Conservation (phyloP, 2,888 invertebrate genomes). For the Perizoma flavofasciatum region DNA sequence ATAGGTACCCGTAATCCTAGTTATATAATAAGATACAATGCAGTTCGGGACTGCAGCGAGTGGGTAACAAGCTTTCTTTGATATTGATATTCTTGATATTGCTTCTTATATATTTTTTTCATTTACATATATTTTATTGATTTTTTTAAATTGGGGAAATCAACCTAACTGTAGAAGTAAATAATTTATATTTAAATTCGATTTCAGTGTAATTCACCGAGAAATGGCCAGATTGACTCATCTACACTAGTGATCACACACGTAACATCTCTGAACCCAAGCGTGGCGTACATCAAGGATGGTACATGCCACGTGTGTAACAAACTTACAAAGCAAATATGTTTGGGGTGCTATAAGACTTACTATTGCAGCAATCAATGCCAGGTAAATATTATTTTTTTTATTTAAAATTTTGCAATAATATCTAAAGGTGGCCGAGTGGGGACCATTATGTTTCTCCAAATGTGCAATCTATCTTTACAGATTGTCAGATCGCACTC, state of each 20-base stretch:
- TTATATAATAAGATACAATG: too few relatives aligned
- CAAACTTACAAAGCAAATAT: conserved; percentile 40
- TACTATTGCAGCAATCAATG: conserved; percentile 55
- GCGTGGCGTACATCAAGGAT: conserved; percentile 21
- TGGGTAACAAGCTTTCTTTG: too few relatives aligned
- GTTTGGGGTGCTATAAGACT: conserved; percentile 43
- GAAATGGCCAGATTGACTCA: conserved; percentile 2
- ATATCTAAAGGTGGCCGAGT: not conserved
- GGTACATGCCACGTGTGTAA: conserved; percentile 50
- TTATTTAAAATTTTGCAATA: not conserved
- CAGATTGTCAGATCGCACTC: too few relatives aligned
- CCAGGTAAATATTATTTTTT: conserved; percentile 47
- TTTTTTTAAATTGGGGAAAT: too few relatives aligned
- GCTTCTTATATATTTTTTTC: too few relatives aligned
- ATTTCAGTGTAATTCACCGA: conserved; percentile 19
- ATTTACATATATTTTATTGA: too few relatives aligned
- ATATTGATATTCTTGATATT: too few relatives aligned
- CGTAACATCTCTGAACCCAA: conserved; percentile 46
- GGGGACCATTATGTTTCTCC: not conserved
- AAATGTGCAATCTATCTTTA: too few relatives aligned
- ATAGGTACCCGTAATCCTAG: too few relatives aligned
- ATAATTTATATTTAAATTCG: conserved; percentile 1
- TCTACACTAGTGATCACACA: conserved; percentile 45
- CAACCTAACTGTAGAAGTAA: not conserved
- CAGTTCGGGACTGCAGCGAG: too few relatives aligned